phyloP scores from a whole-genome alignment of 92 coral and sea anemone genomes.

The Hydrozoanthus gracilis region DNA sequence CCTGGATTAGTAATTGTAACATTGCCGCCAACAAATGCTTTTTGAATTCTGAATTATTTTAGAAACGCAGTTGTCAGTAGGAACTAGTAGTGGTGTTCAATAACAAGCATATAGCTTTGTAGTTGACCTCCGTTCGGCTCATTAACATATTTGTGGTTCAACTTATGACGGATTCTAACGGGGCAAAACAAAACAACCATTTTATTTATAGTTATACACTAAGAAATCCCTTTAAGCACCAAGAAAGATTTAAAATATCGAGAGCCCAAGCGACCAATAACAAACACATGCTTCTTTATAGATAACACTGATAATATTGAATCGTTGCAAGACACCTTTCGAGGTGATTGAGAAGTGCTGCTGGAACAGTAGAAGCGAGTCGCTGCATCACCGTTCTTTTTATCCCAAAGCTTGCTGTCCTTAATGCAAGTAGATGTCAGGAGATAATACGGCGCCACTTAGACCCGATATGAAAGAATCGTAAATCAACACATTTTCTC shows the following conservation, averaged over 20 bases:
- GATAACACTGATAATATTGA: background rate
- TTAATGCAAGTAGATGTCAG: conserved; percentile 21
- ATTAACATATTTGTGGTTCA: conserved; percentile 25
- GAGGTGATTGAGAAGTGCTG: background rate
- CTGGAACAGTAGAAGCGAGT: background rate
- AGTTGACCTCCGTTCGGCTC: background rate
- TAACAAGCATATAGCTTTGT: too few relatives aligned
- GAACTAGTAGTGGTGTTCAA: too few relatives aligned
- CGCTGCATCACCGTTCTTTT: too few relatives aligned
- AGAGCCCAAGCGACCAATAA: too few relatives aligned
- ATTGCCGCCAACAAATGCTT: too few relatives aligned
- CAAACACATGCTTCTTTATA: background rate
- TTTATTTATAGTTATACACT: background rate
- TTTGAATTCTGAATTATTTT: background rate
- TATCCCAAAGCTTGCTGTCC: background rate
- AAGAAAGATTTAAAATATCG: background rate
- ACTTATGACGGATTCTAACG: background rate
- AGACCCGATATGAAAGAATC: conserved; percentile 25
- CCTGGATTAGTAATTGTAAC: background rate
- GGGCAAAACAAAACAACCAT: background rate
- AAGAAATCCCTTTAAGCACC: background rate
- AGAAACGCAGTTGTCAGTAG: too few relatives aligned
- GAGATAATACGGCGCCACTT: conserved; percentile 25
- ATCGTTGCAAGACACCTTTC: background rate
- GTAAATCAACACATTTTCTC: conserved; percentile 24